Evolutionary conservation across 2,888 invertebrate species (phyloP).

Genomic region (Drosophila paracracens): DNA sequence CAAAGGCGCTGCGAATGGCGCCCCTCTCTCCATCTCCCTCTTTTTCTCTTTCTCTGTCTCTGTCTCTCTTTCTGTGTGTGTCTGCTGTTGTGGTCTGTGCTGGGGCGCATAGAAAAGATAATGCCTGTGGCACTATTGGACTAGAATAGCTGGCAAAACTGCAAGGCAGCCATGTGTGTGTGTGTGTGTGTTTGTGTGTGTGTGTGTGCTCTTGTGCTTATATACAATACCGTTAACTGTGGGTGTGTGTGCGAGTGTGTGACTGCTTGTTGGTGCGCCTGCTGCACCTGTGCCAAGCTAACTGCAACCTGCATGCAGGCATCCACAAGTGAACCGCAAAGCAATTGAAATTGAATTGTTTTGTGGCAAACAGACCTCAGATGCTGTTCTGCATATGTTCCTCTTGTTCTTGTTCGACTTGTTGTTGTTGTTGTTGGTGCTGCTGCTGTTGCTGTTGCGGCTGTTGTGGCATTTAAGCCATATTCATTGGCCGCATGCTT

Average conservation of each 20-base stretch:
- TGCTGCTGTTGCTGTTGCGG: slow-evolving; percentile 3
- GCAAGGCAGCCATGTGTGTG: slow-evolving; percentile 46
- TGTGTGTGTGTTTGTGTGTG: slow-evolving; percentile 21
- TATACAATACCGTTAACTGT: slow-evolving; percentile 76
- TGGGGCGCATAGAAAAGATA: slow-evolving; percentile 83
- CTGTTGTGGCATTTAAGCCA: slow-evolving; percentile 60
- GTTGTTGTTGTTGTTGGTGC: slow-evolving; percentile 40
- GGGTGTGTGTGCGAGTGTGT: slow-evolving; percentile 36
- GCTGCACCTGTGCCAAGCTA: slow-evolving; percentile 63
- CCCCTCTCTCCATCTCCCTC: slow-evolving; percentile 23
- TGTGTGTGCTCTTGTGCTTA: slow-evolving; percentile 39
- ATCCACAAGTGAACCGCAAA: slow-evolving; percentile 77
- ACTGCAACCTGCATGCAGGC: slow-evolving; percentile 38
- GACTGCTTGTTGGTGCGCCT: slow-evolving; percentile 39
- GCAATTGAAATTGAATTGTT: slow-evolving; percentile 79
- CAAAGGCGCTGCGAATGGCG: slow-evolving; percentile 79
- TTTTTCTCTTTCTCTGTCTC: background rate
- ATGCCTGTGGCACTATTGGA: slow-evolving; percentile 72
- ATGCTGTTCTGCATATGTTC: slow-evolving; percentile 49
- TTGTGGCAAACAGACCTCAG: slow-evolving; percentile 56
- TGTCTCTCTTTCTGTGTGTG: background rate
- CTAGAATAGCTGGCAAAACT: slow-evolving; percentile 83
- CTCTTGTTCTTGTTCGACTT: slow-evolving; percentile 13
- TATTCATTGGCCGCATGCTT: slow-evolving; percentile 55
- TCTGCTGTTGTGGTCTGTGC: slow-evolving; percentile 33